These are phyloP conservation scores for Drosophila gaucha DNA, from an alignment of 2,888 invertebrate species.

Conservation along the genomic window DNA sequence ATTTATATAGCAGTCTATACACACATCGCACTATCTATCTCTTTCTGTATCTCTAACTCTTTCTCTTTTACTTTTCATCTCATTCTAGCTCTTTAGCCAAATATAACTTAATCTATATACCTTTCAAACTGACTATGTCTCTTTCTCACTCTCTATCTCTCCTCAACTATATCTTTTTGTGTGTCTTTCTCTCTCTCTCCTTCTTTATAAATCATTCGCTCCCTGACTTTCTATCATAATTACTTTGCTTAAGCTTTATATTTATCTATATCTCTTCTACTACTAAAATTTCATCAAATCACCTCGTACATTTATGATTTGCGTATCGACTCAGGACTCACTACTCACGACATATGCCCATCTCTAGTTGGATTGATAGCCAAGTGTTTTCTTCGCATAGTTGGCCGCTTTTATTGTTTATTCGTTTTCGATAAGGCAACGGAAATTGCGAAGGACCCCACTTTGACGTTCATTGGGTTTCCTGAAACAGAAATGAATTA, in stretches of 20 bases:
- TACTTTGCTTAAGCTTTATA: too few species aligned
- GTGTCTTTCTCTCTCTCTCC: neutral
- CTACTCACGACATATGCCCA: slow-evolving; percentile 28
- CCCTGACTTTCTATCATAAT: too few species aligned
- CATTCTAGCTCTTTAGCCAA: neutral
- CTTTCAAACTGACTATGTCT: neutral
- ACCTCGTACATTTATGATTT: too few species aligned
- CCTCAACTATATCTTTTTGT: neutral
- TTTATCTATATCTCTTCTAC: too few species aligned
- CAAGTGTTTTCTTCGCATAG: slow-evolving; percentile 54
- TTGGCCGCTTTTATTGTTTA: slow-evolving; percentile 74
- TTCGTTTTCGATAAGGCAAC: slow-evolving; percentile 79
- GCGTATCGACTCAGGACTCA: too few species aligned
- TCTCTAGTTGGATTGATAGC: slow-evolving; percentile 25
- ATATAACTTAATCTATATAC: too few species aligned
- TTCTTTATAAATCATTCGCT: neutral
- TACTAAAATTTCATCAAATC: too few species aligned
- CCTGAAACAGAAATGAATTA: slow-evolving; percentile 63
- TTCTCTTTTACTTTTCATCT: neutral
- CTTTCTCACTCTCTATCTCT: neutral
- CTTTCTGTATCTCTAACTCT: neutral
- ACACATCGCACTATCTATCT: too few species aligned
- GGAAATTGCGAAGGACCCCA: slow-evolving; percentile 71
- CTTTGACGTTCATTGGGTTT: slow-evolving; percentile 57
- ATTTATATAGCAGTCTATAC: too few species aligned